Base-by-base conservation (phyloP, 2,113 vertebrate genomes). In the Sarotherodon lohbergeri region DNA sequence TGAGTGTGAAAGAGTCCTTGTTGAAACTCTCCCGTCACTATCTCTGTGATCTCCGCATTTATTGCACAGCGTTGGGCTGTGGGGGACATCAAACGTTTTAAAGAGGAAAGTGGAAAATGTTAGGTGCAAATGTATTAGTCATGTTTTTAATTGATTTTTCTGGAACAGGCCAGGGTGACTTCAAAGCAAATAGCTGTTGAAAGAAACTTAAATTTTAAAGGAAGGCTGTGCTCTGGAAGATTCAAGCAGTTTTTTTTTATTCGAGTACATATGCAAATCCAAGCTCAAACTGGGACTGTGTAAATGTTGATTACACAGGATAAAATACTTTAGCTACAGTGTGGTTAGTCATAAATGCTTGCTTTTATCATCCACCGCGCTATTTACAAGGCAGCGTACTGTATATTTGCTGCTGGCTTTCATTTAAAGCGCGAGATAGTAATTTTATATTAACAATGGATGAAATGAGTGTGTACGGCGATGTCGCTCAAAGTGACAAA, bases 101-200 rank as follows among this genome's bases (percentile, higher is more conserved):
- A 89, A 86, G 85, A 92, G 85, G 89, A 83, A 89, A 84, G 86
- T 91, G 90, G 87, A 88, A 91, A 93, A 86, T 89, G 87, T 86
- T 71, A 79, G 91, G 86, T 94, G 89, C 87, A 92, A 93, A 96
- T 94, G 91, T 91, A 94, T 93, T 91, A 92, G 87, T 89, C 66
- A 63, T 91, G 85, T 89, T 89, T 94, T 94, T 93, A 95, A 95
- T 94, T 94, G 92, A 95, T 95, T 94, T 68, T 95, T 92, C 88
- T 88, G 85, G 90, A 91, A 91, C 86, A 76, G 84, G 81, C 83
- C 63, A 78, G 73, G 68, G 82, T 84, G 81, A 90, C 93, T 93
- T 91, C 91, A 95, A 94, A 95, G 92, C 55, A 92, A 92, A 91
- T 82, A 89, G 86, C 71, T 87, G 76, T 80, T 89, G 52, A 93